Evolutionary conservation across 2,113 vertebrate species (phyloP), one percentile per base, ranked within the genome.

Genomic region (Passer montanus): DNA sequence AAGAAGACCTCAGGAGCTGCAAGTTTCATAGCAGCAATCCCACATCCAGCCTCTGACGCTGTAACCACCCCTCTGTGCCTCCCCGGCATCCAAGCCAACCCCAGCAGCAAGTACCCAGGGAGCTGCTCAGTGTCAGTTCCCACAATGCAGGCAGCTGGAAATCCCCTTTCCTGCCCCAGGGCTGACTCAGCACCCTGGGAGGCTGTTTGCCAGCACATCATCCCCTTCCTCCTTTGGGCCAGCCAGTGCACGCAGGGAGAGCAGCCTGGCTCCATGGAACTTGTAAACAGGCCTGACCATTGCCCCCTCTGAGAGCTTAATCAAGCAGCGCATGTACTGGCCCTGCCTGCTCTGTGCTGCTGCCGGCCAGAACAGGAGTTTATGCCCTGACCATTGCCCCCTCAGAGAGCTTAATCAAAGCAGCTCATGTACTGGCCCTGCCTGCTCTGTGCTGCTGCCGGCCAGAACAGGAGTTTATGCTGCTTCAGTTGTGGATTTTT

Each of bases 381-480:
- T n/a, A n/a, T n/a, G 26, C 26, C 13, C 47, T 59, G 43, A 23
- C 9, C 20, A 44, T 0, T 1, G 1, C 0, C 4, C 4, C 1
- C 12, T 55, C 26, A 8, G 23, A 80, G 13, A 46, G 1, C 27
- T 35, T 64, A 13, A 21, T 22, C 49, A 73, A 60, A 37, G 22
- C 30, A 80, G 26, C 17, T 26, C 10, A 33, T 7, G 14, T 30
- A n/a, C 11, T 35, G 15, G 27, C 18, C 9, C 27, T 72, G 33
- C 28, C 17, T 59, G 27, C 30, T 63, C 33, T 2, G 5, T n/a
- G 28, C 43, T 31, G 59, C 43, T 69, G n/a, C 12, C 59, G 19
- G 10, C 5, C 22, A 49, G 24, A n/a, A 20, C 13, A 78, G 15
- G 8, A 10, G 3, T 43, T 76, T 52, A 52, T 1, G 1, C 31